phyloP scores from a whole-genome alignment of 2,888 invertebrate genomes.

The Adineta ricciae region DNA sequence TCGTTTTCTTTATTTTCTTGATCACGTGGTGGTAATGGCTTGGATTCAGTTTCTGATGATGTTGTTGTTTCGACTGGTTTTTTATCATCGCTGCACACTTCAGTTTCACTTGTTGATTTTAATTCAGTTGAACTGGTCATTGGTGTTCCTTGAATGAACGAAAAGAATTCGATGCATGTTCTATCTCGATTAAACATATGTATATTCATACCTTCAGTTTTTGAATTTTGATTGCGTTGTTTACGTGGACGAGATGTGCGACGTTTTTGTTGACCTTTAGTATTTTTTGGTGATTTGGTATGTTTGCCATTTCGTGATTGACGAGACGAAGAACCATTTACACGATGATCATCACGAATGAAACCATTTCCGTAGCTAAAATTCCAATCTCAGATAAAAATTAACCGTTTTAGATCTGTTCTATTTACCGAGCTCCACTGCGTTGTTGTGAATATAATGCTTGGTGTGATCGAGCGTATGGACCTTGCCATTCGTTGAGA shows the following conservation, averaged over 20 bases:
- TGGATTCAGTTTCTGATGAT: background rate
- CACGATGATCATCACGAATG: background rate
- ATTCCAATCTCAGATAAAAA: background rate
- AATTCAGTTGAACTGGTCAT: background rate
- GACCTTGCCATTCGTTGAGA: constrained; percentile 1
- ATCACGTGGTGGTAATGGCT: background rate
- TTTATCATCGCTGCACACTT: background rate
- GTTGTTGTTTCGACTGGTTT: background rate
- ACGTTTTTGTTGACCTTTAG: background rate
- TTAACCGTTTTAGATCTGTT: background rate
- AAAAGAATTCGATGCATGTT: background rate
- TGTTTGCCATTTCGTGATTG: background rate
- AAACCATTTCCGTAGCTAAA: background rate
- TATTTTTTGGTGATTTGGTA: background rate
- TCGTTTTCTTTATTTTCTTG: background rate
- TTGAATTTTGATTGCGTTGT: background rate
- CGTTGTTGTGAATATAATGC: background rate
- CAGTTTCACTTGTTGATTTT: background rate
- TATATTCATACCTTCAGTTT: background rate
- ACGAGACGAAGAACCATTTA: background rate
- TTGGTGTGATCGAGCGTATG: background rate
- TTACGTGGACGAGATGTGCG: background rate
- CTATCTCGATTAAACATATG: background rate
- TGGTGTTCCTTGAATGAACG: background rate
- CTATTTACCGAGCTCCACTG: background rate